phyloP scores from a whole-genome alignment of 2,888 invertebrate genomes.

The Caenorhabditis sinica region DNA sequence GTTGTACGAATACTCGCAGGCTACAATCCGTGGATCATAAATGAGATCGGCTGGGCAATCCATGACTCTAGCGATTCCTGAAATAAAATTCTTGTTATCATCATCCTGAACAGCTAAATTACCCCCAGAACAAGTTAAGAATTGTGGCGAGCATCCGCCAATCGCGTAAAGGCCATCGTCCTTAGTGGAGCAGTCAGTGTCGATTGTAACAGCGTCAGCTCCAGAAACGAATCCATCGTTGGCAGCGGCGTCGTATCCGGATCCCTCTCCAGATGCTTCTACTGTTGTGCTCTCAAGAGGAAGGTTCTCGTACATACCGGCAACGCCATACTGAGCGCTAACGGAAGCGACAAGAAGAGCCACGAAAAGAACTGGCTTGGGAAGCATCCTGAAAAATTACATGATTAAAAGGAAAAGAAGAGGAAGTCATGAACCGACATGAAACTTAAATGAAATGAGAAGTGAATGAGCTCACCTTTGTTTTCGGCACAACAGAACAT shows the following conservation, averaged over 20 bases:
- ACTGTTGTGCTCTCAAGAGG: slow-evolving; percentile 23
- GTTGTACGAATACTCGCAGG: slow-evolving; percentile 53
- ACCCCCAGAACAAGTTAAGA: slow-evolving; percentile 62
- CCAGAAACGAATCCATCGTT: slow-evolving; percentile 16
- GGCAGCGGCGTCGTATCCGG: background rate
- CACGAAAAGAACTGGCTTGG: slow-evolving; percentile 9
- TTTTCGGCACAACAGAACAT: background rate
- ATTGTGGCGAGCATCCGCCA: slow-evolving; percentile 55
- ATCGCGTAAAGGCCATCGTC: slow-evolving; percentile 58
- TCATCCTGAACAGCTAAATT: background rate
- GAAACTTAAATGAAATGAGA: background rate
- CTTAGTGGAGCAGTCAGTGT: slow-evolving; percentile 45
- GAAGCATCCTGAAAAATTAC: slow-evolving; percentile 20
- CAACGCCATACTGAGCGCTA: slow-evolving; percentile 8
- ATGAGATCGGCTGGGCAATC: slow-evolving; percentile 58
- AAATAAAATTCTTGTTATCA: background rate
- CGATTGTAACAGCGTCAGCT: slow-evolving; percentile 28
- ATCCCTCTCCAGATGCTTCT: slow-evolving; percentile 20
- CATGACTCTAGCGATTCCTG: slow-evolving; percentile 60
- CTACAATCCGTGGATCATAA: slow-evolving; percentile 44
- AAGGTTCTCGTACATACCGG: slow-evolving; percentile 29
- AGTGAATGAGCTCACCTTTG: background rate
- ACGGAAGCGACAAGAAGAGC: background rate
- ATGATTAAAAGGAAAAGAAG: background rate
- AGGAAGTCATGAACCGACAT: background rate